Percentiles rank a stretch among this genome's conserved stretches.
Conservation (phyloP, 2,797 vertebrate species). For the Iguana delicatissima region DNA sequence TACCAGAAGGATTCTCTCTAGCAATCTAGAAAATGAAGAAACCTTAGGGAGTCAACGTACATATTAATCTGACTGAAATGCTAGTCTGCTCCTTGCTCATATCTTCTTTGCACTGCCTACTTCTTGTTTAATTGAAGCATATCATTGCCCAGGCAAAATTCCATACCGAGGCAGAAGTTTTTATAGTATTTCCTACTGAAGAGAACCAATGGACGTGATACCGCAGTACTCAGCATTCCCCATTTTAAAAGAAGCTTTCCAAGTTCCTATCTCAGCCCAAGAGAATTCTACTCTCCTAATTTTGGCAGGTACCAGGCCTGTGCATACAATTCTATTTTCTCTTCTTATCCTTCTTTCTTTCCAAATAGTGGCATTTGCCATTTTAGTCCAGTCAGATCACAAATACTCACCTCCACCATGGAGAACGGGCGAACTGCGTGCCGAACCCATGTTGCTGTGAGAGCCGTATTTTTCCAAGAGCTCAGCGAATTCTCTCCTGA, state of each 20-base stretch:
- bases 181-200: too few relatives aligned
- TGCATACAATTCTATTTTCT: not conserved
- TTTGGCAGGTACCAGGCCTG: not conserved
- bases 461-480: constrained; percentile 90
- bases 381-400: not conserved
- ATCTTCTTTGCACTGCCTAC: not conserved
- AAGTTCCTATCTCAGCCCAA: too few relatives aligned
- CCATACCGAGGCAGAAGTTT: too few relatives aligned
- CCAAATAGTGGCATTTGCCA: not conserved
- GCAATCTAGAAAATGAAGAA: not conserved
- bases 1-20: not conserved
- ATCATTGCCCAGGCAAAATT: too few relatives aligned
- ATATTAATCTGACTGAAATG: not conserved
- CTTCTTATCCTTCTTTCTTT: not conserved
- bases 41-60: not conserved
- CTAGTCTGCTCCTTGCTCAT: not conserved
- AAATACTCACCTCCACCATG: constrained; percentile 77
- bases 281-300: not conserved
- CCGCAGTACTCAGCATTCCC: too few relatives aligned
- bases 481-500: constrained; percentile 90
- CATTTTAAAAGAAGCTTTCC: not conserved
- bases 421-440: constrained; percentile 87
- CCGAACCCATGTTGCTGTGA: constrained; percentile 88
- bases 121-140: not conserved
- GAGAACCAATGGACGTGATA: not conserved